phyloP scores from a whole-genome alignment of 2,797 vertebrate genomes.

The Enteromius argenteus region DNA sequence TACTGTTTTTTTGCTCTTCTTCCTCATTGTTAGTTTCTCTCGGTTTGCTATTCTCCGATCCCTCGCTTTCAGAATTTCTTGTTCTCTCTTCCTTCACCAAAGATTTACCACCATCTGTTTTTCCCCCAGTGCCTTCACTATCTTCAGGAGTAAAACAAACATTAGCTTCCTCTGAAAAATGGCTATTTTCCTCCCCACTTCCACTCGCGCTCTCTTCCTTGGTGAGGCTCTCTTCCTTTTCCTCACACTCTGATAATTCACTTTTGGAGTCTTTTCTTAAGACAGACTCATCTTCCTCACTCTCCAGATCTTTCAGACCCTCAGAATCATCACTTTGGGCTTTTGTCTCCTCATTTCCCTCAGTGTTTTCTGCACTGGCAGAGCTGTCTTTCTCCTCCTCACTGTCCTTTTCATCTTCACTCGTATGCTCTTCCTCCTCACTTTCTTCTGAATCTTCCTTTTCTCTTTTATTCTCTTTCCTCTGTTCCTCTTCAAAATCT shows the following conservation, averaged over 20 bases:
- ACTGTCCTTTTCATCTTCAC: neutral
- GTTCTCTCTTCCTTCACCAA: neutral
- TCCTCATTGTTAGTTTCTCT: neutral
- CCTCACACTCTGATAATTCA: slow-evolving; percentile 15
- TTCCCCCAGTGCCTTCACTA: neutral
- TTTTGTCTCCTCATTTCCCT: neutral
- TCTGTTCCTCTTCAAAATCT: neutral
- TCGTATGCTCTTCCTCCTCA: neutral
- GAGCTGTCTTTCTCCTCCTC: slow-evolving; percentile 1
- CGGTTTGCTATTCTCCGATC: neutral
- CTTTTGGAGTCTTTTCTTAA: neutral
- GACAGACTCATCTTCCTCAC: neutral
- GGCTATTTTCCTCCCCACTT: neutral
- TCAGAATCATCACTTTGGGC: neutral
- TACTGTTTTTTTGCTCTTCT: neutral
- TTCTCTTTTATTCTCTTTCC: neutral
- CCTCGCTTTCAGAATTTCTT: neutral
- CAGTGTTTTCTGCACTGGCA: neutral
- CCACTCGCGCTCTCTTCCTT: neutral
- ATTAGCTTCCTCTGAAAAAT: neutral
- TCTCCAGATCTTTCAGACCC: neutral
- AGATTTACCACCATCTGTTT: neutral
- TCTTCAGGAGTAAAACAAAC: neutral
- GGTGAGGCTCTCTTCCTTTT: neutral
- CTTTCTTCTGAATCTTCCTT: neutral